A percentile compares a stretch with the other conserved stretches of the same genome.
Evolutionary conservation across 2,888 invertebrate genomes (phyloP).

Genomic region (Odontomyia ornata): DNA sequence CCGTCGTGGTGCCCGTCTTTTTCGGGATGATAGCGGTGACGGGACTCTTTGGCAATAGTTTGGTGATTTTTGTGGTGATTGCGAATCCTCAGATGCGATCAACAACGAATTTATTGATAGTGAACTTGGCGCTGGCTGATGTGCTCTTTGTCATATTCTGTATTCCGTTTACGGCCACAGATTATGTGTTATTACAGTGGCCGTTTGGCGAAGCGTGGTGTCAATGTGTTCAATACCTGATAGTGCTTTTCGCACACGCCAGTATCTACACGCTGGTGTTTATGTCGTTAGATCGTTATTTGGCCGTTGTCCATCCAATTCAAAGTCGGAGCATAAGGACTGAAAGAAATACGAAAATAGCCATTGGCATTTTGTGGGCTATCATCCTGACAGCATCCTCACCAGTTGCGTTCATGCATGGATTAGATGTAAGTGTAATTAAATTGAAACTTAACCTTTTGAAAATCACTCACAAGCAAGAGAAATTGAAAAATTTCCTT

Average conservation of each 20-base stretch:
- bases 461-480: no score
- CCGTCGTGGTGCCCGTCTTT: conserved; percentile 78
- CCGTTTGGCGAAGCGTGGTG: conserved; percentile 90
- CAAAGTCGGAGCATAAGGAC: conserved; percentile 84
- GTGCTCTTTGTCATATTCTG: conserved; percentile 90
- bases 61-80: conserved; percentile 88
- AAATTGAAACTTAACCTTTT: no score
- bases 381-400: conserved; percentile 77
- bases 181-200: conserved; percentile 86
- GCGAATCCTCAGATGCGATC: conserved; percentile 91
- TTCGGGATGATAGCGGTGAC: conserved; percentile 86
- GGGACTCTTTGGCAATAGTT: conserved; percentile 85
- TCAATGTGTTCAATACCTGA: conserved; percentile 87
- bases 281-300: conserved; percentile 90
- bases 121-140: conserved; percentile 89
- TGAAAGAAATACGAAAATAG: conserved; percentile 78
- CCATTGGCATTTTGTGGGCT: conserved; percentile 81
- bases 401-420: conserved; percentile 79
- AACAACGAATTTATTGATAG: conserved; percentile 91
- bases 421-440: conserved; percentile 68
- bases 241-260: conserved; percentile 89
- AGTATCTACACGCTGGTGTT: conserved; percentile 92
- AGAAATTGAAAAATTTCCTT: no score
- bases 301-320: conserved; percentile 93
- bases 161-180: conserved; percentile 91